Conservation (phyloP, 2,797 vertebrate genomes). For the Acanthurus lineatus region DNA sequence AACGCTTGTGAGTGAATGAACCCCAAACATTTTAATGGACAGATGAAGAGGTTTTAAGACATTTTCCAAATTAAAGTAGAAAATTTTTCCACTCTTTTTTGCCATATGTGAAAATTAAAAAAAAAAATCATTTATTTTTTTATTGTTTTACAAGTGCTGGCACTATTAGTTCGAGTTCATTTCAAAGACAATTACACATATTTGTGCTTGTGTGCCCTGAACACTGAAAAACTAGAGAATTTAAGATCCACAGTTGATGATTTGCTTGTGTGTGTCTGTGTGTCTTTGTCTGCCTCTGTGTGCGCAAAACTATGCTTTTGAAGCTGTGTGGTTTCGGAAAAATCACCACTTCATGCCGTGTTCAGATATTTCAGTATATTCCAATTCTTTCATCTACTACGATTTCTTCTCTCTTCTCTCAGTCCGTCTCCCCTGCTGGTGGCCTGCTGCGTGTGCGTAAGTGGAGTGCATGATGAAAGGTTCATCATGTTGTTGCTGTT, state of each 20-base stretch:
- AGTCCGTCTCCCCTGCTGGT: constrained; percentile 29
- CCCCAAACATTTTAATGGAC: constrained; percentile 8
- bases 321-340: constrained; percentile 11
- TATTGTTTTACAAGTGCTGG: not conserved
- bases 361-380: constrained; percentile 22
- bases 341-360: constrained; percentile 14
- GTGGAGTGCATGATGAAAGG: constrained; percentile 53
- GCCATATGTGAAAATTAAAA: not conserved
- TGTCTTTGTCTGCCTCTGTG: too few species aligned
- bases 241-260: not conserved
- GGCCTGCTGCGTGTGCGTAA: constrained; percentile 49
- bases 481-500: constrained; percentile 40
- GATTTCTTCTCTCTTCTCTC: constrained; percentile 12
- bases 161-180: not conserved
- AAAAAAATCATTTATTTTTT: too few species aligned
- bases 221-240: not conserved
- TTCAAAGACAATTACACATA: not conserved
- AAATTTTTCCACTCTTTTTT: not conserved
- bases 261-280: not conserved
- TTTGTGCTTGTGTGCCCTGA: not conserved
- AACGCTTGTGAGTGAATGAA: constrained; percentile 18
- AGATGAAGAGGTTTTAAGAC: not conserved
- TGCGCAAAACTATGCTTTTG: constrained; percentile 1
- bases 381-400: constrained; percentile 23
- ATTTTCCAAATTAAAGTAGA: not conserved